A percentile compares a stretch with the other conserved stretches of the same genome.
These are phyloP conservation scores for Chascanopsetta lugubris DNA, from an alignment of 2,113 vertebrate genomes.

Conservation along the genomic window DNA sequence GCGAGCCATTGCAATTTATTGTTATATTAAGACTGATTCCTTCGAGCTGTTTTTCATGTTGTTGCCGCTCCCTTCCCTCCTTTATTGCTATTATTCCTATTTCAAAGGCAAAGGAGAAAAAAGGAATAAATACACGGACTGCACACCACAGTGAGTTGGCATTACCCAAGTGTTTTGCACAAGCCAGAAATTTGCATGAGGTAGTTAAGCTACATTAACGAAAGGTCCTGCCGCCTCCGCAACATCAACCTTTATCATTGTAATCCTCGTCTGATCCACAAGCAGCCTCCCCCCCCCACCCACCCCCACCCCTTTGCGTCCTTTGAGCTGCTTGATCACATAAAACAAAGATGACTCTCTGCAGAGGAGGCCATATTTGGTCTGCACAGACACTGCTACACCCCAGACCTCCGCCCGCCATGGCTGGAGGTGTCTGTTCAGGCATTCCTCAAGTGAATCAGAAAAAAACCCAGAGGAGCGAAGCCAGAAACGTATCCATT, in stretches of 20 bases:
- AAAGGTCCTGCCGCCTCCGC: background rate
- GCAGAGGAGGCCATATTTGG: conserved; percentile 52
- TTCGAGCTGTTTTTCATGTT: conserved; percentile 51
- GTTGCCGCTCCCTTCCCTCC: conserved; percentile 19
- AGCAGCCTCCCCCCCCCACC: no score
- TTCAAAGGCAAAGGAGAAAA: conserved; percentile 23
- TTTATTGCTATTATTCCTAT: conserved; percentile 16
- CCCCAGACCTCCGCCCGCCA: no score
- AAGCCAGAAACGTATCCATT: conserved; percentile 60
- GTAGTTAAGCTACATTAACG: background rate
- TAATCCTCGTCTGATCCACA: conserved; percentile 21
- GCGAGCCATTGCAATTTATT: conserved; percentile 57
- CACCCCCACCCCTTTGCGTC: no score
- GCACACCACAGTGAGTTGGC: conserved; percentile 7
- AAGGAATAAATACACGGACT: conserved; percentile 42
- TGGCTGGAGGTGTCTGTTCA: conserved; percentile 62
- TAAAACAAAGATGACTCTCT: conserved; percentile 60
- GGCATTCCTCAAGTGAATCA: conserved; percentile 67
- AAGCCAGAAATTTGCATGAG: background rate
- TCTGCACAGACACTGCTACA: conserved; percentile 53
- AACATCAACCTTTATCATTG: conserved; percentile 11
- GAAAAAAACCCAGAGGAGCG: conserved; percentile 61
- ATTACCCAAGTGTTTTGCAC: conserved; percentile 2
- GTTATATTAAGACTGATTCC: conserved; percentile 59
- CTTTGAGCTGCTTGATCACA: conserved; percentile 61